A percentile compares a stretch with the other conserved stretches of the same genome.
phyloP scores from a whole-genome alignment of 2,888 invertebrate genomes.

The Pristionchus exspectatus region DNA sequence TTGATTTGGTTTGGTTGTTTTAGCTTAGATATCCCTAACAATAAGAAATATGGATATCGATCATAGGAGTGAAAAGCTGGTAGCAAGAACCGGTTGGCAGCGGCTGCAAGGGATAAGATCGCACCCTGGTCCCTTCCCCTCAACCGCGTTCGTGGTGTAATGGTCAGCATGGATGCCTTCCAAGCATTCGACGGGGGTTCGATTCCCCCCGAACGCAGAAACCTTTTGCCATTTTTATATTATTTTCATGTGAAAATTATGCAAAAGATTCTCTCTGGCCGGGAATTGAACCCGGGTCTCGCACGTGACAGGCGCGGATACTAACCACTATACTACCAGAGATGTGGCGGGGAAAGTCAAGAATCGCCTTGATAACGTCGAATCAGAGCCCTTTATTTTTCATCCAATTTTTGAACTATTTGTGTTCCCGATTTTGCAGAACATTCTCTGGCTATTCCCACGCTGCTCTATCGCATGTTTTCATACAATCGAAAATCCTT shows the following conservation, averaged over 20 bases:
- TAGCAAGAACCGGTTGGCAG: neutral
- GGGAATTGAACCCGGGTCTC: slow-evolving; percentile 73
- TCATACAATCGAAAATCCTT: neutral
- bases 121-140: neutral
- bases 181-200: slow-evolving; percentile 66
- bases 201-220: slow-evolving; percentile 64
- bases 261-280: slow-evolving; percentile 65
- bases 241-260: neutral
- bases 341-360: neutral
- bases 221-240: neutral
- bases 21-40: no score
- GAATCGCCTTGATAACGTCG: neutral
- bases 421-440: no score
- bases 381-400: neutral
- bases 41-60: no score
- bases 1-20: no score
- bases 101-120: neutral
- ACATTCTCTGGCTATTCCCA: no score
- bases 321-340: slow-evolving; percentile 71
- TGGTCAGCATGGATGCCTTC: slow-evolving; percentile 67
- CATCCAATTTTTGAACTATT: neutral
- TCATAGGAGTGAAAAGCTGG: neutral
- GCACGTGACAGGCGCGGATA: slow-evolving; percentile 72
- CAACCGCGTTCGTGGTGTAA: slow-evolving; percentile 63
- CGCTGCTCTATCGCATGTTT: neutral